Evolutionary conservation across 2,113 vertebrate genomes (phyloP).

Genomic region (Thermophis baileyi): DNA sequence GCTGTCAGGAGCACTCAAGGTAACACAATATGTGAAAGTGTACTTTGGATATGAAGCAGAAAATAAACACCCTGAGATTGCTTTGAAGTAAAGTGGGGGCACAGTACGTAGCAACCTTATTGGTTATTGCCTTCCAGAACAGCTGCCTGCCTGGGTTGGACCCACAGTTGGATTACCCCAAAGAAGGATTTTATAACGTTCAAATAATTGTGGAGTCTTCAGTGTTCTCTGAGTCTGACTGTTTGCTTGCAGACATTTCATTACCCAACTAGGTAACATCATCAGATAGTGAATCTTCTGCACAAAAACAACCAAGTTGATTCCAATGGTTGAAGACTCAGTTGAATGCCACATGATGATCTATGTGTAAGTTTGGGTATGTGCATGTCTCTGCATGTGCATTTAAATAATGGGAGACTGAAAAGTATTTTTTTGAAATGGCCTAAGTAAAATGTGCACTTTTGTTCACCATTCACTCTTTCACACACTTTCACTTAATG

Average conservation of each 20-base stretch:
- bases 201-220: not conserved
- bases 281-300: not conserved
- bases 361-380: not conserved
- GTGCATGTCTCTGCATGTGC: not conserved
- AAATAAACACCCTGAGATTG: not conserved
- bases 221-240: not conserved
- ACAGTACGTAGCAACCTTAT: not conserved
- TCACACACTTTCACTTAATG: not conserved
- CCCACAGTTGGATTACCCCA: not conserved
- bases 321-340: not conserved
- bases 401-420: not conserved
- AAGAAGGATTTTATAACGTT: not conserved
- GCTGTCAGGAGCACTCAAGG: not conserved
- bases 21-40: not conserved
- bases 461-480: not conserved
- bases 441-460: not conserved
- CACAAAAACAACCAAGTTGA: not conserved
- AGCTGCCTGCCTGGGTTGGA: not conserved
- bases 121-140: not conserved
- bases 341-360: not conserved
- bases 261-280: not conserved
- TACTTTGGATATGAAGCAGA: not conserved
- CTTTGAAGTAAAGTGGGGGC: not conserved
- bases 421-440: not conserved
- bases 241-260: not conserved